Base-by-base conservation (phyloP, 2,888 invertebrate genomes). In the Sphaerophoria rueppellii region DNA sequence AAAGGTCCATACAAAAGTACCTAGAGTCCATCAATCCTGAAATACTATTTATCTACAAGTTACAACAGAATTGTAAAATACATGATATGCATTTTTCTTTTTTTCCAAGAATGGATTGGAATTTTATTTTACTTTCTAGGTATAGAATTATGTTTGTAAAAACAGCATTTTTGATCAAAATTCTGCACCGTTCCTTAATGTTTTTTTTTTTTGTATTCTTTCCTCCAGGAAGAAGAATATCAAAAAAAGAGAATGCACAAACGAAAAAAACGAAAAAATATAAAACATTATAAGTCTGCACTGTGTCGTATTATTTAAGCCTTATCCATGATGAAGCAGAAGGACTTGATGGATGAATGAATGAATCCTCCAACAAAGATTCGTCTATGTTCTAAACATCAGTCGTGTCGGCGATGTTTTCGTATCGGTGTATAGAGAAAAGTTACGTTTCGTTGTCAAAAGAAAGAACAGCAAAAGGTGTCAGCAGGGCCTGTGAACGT, bases 381-480 rank as follows among this genome's bases (percentile, higher is more conserved):
- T 67, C 80, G 73, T 80, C 80, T 80, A 80, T 67, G 52, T 40
- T 67, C 54, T 67, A 67, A 54, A 14, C 67, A 67, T 11, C 43
- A 43, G 4, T 9, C 9, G 34, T 34, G 24, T 46, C 48, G 12
- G 2, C 9, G 9, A 43, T 43, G 4, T 43, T 4, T 43, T 11
- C 11, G 9, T 11, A 9, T 43, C 43, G 43, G 43, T 43, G 12
- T 43, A 54, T 48, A 14, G 14, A 79, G 70, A 58, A 70, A 75
- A 65, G 60, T 73, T 85, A 55, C 81, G 60, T 70, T 63, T 69
- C 58, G 81, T 70, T 76, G 50, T 60, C 50, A 43, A 70, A 74
- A 85, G 80, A 61, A 76, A 80, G 60, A 72, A 58, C 73, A 65
- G 69, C 65, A 55, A 83, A 81, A 76, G 85, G 85, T 85, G 85